A percentile compares a stretch with the other conserved stretches of the same genome.
These are phyloP conservation scores for Drosophila ambigua DNA, from an alignment of 1,140 invertebrate species.

Conservation along the genomic window DNA sequence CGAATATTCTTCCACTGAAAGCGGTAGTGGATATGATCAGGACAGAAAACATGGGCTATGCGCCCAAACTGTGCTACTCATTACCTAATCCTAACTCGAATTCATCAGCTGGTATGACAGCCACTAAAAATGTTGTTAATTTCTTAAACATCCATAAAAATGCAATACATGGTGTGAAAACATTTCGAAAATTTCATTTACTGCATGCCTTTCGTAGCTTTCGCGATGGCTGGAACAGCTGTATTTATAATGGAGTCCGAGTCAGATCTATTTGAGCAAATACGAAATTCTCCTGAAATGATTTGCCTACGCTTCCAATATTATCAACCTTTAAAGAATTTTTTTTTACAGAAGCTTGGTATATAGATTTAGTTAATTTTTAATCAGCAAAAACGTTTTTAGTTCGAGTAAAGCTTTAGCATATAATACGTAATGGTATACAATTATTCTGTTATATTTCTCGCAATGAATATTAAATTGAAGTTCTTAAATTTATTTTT, in stretches of 20 bases:
- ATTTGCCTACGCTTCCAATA: conserved; percentile 90
- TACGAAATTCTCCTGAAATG: conserved; percentile 92
- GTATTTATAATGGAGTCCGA: conserved; percentile 91
- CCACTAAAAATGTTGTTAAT: conserved; percentile 38
- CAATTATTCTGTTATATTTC: no score
- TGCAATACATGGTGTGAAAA: conserved; percentile 57
- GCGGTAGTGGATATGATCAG: conserved; percentile 84
- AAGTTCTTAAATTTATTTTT: no score
- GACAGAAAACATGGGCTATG: conserved; percentile 62
- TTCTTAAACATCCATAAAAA: conserved; percentile 41
- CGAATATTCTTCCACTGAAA: conserved; percentile 88
- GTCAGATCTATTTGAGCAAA: conserved; percentile 87
- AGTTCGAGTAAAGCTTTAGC: not conserved
- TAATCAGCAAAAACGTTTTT: not conserved
- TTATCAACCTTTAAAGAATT: conserved; percentile 92
- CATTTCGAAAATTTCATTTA: conserved; percentile 85
- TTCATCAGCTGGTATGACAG: conserved; percentile 37
- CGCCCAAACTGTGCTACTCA: conserved; percentile 77
- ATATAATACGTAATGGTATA: no score
- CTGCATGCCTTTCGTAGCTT: conserved; percentile 88
- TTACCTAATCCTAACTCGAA: conserved; percentile 64
- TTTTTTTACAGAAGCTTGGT: conserved; percentile 84
- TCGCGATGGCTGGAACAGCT: conserved; percentile 87
- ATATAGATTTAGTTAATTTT: conserved; percentile 39
- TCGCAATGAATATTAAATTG: no score